Percentiles rank a stretch among this genome's conserved stretches.
These are phyloP conservation scores for Pluvianellus socialis DNA, from an alignment of 2,113 vertebrate genomes.

Conservation along the genomic window DNA sequence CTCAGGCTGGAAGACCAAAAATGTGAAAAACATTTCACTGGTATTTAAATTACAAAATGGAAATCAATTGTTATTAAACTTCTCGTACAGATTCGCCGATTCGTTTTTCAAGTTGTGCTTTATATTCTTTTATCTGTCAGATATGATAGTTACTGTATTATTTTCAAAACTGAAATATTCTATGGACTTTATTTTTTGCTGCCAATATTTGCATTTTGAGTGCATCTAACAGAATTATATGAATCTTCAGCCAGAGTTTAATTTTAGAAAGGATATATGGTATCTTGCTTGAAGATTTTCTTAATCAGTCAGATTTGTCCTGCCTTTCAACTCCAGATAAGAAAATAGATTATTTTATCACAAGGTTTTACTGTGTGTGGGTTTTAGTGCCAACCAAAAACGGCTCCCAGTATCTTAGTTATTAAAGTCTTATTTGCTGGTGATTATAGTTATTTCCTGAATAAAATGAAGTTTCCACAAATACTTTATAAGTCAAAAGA, in stretches of 20 bases:
- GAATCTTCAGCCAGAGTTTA: slow-evolving; percentile 52
- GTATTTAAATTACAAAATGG: not conserved
- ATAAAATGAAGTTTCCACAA: slow-evolving; percentile 71
- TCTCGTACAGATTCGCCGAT: not conserved
- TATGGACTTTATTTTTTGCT: not conserved
- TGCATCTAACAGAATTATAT: not conserved
- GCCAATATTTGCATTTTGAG: not conserved
- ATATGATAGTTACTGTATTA: not conserved
- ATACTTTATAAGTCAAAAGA: slow-evolving; percentile 63
- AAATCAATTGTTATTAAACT: not conserved
- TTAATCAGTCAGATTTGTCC: slow-evolving; percentile 67
- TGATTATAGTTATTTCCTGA: slow-evolving; percentile 69
- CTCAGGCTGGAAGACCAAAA: not conserved
- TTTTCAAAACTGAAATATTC: not conserved
- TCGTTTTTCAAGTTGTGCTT: not conserved
- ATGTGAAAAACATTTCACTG: not conserved
- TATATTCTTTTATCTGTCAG: not conserved
- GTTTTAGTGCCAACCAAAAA: slow-evolving; percentile 59
- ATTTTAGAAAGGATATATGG: slow-evolving; percentile 66
- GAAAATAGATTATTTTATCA: slow-evolving; percentile 59
- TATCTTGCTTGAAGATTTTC: slow-evolving; percentile 67
- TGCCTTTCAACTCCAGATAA: slow-evolving; percentile 72
- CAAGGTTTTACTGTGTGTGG: slow-evolving; percentile 44
- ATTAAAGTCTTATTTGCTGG: slow-evolving; percentile 73
- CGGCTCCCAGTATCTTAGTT: slow-evolving; percentile 56